Percentiles rank a stretch among this genome's conserved stretches.
phyloP scores from a whole-genome alignment of 2,113 vertebrate genomes.

The Pluvialis apricaria region DNA sequence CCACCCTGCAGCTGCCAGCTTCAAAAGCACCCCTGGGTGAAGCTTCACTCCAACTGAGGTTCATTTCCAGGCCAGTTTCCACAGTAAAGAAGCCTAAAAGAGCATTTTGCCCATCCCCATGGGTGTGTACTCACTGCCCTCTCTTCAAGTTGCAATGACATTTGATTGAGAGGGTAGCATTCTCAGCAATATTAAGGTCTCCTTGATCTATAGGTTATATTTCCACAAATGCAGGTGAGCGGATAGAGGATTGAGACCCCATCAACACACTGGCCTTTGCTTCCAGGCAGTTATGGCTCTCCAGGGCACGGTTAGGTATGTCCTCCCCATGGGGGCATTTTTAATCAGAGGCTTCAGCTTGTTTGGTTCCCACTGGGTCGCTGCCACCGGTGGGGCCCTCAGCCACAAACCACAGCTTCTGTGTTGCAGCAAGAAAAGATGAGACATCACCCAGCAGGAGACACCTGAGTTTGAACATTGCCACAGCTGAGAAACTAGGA shows the following conservation, averaged over 20 bases:
- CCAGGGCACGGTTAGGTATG: not conserved
- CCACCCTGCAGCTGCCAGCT: not conserved
- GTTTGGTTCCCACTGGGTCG: not conserved
- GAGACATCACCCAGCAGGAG: not conserved
- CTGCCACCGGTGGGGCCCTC: not conserved
- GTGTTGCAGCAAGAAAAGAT: not conserved
- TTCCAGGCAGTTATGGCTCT: not conserved
- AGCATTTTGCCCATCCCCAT: fast-evolving
- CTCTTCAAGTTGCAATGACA: not conserved
- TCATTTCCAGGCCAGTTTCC: not conserved
- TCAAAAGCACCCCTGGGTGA: not conserved
- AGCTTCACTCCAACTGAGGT: not conserved
- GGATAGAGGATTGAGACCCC: not conserved
- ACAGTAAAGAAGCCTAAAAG: not conserved
- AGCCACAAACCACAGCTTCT: not conserved
- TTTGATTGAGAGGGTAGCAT: not conserved
- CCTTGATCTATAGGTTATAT: not conserved
- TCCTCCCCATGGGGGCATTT: not conserved
- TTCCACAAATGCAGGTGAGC: not conserved
- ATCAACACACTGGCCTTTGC: not conserved
- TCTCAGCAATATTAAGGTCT: not conserved
- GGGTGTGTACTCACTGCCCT: not conserved
- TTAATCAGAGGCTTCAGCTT: not conserved
- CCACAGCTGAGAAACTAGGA: not conserved
- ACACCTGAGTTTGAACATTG: fast-evolving